Evolutionary conservation across 2,113 vertebrate species (phyloP).

Genomic region (Chamaetylas fuelleborni): DNA sequence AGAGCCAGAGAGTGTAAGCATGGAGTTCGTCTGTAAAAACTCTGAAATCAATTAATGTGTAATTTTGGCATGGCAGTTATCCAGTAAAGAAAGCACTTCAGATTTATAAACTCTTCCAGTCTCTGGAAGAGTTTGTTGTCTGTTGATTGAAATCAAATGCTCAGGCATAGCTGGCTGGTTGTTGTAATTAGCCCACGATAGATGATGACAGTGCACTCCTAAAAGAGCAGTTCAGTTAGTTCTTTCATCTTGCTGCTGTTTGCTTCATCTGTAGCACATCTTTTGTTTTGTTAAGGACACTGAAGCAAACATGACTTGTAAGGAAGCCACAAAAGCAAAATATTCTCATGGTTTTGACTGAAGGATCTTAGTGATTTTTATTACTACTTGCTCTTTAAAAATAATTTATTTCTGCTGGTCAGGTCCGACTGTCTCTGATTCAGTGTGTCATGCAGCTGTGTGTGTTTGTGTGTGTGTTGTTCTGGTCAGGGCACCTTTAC

Average conservation of each 20-base stretch:
- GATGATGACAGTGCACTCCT: not conserved
- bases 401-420: not conserved
- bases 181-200: not conserved
- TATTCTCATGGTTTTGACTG: not conserved
- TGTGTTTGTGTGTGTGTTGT: not conserved
- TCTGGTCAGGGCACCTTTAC: not conserved
- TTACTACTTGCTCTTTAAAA: not conserved
- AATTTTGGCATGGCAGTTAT: not conserved
- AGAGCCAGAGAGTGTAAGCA: not conserved
- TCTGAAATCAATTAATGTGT: not conserved
- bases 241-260: constrained; percentile 15
- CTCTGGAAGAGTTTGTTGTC: not conserved
- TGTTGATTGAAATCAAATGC: constrained; percentile 40
- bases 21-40: not conserved
- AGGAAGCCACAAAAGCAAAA: not conserved
- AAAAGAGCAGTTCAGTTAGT: not conserved
- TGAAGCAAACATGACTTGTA: not conserved
- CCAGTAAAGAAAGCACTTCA: not conserved
- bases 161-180: not conserved
- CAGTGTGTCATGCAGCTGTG: not conserved
- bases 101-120: not conserved
- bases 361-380: not conserved
- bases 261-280: not conserved
- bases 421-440: not conserved
- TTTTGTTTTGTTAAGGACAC: not conserved